A percentile compares a stretch with the other conserved stretches of the same genome.
phyloP scores from a whole-genome alignment of 2,888 invertebrate species.

The Epistrophella euchroma region DNA sequence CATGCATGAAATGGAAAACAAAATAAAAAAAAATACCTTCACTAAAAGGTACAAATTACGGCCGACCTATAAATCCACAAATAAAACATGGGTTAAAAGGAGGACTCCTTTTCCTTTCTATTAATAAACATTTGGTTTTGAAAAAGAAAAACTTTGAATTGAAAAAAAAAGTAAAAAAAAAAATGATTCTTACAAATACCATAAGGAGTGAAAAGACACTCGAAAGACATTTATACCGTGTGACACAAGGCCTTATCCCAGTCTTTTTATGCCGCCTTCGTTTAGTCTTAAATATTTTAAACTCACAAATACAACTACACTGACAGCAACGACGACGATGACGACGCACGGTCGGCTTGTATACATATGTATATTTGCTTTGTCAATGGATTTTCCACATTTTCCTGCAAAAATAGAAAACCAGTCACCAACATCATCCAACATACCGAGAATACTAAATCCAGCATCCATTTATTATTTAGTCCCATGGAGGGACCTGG shows the following conservation, averaged over 20 bases:
- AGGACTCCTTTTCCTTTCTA: constrained; percentile 59
- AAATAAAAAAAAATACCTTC: background rate
- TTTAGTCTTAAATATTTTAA: constrained; percentile 3
- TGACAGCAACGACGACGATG: background rate
- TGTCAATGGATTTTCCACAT: constrained; percentile 73
- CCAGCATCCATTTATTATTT: constrained; percentile 28
- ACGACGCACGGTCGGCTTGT: constrained; percentile 31
- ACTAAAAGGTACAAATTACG: constrained; percentile 55
- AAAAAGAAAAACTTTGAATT: constrained; percentile 11
- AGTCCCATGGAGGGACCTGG: constrained; percentile 20
- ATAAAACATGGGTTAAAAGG: constrained; percentile 55
- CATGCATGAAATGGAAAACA: background rate
- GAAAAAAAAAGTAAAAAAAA: background rate
- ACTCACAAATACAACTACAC: constrained; percentile 1
- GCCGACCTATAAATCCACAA: constrained; percentile 74
- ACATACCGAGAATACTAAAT: background rate
- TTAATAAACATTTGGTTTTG: constrained; percentile 65
- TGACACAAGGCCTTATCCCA: constrained; percentile 22
- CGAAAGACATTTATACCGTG: constrained; percentile 6
- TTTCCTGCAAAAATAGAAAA: constrained; percentile 66
- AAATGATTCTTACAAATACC: constrained; percentile 21
- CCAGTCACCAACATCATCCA: constrained; percentile 51
- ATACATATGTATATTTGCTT: constrained; percentile 58
- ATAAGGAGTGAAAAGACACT: constrained; percentile 24
- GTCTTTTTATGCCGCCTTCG: constrained; percentile 14